A percentile compares a stretch with the other conserved stretches of the same genome.
phyloP scores from a whole-genome alignment of 2,113 vertebrate genomes.

The Protobothrops flavoviridis region DNA sequence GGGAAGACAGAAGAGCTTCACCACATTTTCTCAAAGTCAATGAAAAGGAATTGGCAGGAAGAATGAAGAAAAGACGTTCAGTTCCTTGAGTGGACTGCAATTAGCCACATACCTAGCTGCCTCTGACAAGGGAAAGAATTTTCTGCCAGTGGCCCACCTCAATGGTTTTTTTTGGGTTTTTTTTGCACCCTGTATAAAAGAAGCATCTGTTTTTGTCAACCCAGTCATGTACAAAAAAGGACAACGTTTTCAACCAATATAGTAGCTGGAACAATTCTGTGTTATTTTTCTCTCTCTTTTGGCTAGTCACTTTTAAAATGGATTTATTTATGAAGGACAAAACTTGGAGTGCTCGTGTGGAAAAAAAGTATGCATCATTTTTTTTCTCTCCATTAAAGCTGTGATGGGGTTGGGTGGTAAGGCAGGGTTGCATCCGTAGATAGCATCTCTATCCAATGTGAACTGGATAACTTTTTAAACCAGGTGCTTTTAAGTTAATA shows the following conservation, averaged over 20 bases:
- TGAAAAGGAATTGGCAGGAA: not conserved
- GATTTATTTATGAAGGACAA: not conserved
- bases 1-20: no score
- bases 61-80: not conserved
- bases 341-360: not conserved
- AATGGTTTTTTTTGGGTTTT: no score
- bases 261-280: not conserved
- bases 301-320: not conserved
- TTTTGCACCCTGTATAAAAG: not conserved
- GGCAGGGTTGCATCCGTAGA: not conserved
- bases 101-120: not conserved
- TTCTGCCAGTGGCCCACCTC: not conserved
- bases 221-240: not conserved
- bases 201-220: not conserved
- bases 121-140: not conserved
- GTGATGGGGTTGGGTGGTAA: not conserved
- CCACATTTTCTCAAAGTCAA: not conserved
- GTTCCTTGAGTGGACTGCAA: not conserved
- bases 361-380: not conserved
- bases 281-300: not conserved
- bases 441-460: not conserved
- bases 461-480: slow-evolving; percentile 12
- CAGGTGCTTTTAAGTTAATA: not conserved
- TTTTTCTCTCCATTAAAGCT: not conserved
- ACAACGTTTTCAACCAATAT: not conserved